These are phyloP conservation scores for Myotis davidii DNA, from an alignment of 2,113 vertebrate genomes.

Conservation along the genomic window DNA sequence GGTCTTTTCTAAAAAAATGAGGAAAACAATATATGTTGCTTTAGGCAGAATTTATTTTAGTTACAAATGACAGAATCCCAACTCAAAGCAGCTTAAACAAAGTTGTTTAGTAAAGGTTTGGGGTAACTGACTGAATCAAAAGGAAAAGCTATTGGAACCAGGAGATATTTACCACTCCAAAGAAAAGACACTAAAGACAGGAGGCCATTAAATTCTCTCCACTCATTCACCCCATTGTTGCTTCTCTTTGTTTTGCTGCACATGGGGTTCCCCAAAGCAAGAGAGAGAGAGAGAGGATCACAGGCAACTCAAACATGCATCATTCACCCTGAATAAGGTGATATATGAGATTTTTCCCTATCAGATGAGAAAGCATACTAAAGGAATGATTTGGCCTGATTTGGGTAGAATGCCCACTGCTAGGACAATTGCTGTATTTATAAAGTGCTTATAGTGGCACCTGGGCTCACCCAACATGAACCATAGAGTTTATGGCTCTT, in stretches of 20 bases:
- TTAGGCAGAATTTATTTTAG: slow-evolving; percentile 45
- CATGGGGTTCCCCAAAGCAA: not conserved
- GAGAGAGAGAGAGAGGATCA: not conserved
- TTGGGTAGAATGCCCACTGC: not conserved
- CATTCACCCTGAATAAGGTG: not conserved
- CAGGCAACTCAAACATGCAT: not conserved
- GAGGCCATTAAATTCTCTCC: not conserved
- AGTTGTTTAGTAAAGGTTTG: not conserved
- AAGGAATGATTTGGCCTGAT: not conserved
- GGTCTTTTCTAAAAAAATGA: slow-evolving; percentile 53
- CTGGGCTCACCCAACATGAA: not conserved
- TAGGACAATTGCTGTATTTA: not conserved
- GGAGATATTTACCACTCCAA: not conserved
- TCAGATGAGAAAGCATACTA: not conserved
- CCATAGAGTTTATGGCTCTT: not conserved
- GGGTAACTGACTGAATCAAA: not conserved
- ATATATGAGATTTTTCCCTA: not conserved
- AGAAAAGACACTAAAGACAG: not conserved
- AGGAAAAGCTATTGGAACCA: not conserved
- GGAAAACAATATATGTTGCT: slow-evolving; percentile 36
- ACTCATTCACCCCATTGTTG: not conserved
- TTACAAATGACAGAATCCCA: not conserved
- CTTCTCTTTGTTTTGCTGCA: not conserved
- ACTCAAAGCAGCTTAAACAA: not conserved
- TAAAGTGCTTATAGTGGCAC: not conserved